Percentiles rank a stretch among this genome's conserved stretches.
Conservation (phyloP, 2,888 invertebrate genomes). For the Cephonodes hylas region DNA sequence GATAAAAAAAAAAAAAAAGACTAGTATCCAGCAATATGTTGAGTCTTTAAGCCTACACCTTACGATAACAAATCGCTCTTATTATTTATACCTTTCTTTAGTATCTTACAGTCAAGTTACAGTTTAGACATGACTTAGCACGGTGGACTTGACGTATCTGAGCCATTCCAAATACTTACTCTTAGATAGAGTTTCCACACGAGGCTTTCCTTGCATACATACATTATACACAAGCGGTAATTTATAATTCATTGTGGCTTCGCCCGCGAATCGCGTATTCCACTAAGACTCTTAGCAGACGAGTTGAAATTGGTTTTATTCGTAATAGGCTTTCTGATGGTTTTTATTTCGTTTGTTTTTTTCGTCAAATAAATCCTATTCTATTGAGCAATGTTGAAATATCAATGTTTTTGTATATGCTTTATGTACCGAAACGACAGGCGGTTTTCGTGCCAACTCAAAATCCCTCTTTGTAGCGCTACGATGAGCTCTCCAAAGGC, state of each 20-base stretch:
- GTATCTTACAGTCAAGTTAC: no score
- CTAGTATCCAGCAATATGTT: no score
- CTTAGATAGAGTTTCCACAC: no score
- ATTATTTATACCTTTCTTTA: no score
- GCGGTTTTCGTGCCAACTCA: background rate
- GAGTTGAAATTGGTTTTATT: background rate
- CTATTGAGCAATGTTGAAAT: background rate
- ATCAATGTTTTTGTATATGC: background rate
- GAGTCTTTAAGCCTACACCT: no score
- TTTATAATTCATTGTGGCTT: background rate
- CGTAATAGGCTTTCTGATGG: background rate
- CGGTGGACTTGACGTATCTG: no score
- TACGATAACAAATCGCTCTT: no score
- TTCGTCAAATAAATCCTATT: background rate
- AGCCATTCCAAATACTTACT: no score
- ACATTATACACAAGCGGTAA: background rate
- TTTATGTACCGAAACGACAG: background rate
- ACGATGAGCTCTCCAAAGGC: no score
- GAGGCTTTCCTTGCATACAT: background rate
- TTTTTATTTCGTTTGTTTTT: background rate
- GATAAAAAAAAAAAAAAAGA: no score
- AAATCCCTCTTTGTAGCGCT: no score
- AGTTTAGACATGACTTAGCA: no score
- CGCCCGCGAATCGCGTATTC: background rate
- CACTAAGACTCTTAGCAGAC: background rate